phyloP scores from a whole-genome alignment of 1,140 invertebrate genomes.

The Diorhabda elongata region DNA sequence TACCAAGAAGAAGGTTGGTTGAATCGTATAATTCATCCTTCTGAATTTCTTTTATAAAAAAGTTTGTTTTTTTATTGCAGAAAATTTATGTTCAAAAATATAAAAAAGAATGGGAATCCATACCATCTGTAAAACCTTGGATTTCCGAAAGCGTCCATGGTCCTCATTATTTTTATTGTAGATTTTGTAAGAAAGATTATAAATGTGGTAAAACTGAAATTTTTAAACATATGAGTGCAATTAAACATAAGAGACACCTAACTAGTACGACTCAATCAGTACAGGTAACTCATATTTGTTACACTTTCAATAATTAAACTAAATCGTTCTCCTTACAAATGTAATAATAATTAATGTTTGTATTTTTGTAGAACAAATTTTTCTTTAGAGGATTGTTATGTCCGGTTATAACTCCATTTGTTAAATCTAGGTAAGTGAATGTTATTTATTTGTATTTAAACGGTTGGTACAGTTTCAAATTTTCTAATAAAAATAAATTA shows the following conservation, averaged over 20 bases:
- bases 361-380: constrained; percentile 37
- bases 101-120: constrained; percentile 41
- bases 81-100: constrained; percentile 40
- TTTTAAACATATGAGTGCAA: constrained; percentile 40
- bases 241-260: constrained; percentile 36
- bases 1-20: constrained; percentile 1
- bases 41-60: not conserved
- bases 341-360: not conserved
- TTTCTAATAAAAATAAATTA: constrained; percentile 9
- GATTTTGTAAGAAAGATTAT: constrained; percentile 43
- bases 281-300: constrained; percentile 10
- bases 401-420: constrained; percentile 40
- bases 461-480: not conserved
- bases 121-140: constrained; percentile 39
- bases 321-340: too few relatives aligned
- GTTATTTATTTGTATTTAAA: not conserved
- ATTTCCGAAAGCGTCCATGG: constrained; percentile 38
- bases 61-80: constrained; percentile 15
- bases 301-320: too few relatives aligned
- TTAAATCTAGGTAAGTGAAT: constrained; percentile 28
- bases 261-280: constrained; percentile 29
- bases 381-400: constrained; percentile 40
- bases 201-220: constrained; percentile 40
- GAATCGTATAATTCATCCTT: too few relatives aligned
- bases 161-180: constrained; percentile 40